Evolutionary conservation across 2,888 invertebrate species (phyloP).

Genomic region (Phalera bucephala): DNA sequence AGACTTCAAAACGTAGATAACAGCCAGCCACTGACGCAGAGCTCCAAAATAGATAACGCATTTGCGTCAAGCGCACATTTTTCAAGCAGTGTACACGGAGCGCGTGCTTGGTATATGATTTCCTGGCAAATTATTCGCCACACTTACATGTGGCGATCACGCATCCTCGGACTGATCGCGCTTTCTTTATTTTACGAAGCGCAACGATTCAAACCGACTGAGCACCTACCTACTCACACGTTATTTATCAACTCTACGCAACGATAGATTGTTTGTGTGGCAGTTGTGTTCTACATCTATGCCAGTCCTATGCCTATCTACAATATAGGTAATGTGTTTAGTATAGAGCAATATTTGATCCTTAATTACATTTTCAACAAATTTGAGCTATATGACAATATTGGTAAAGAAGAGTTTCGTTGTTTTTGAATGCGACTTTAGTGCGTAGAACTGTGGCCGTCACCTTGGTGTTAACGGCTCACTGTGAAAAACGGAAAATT

Average conservation of each 20-base stretch:
- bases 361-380: too few relatives aligned
- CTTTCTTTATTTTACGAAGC: conserved; percentile 55
- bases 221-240: conserved; percentile 6
- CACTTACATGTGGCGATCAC: conserved; percentile 55
- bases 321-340: too few relatives aligned
- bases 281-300: conserved; percentile 7
- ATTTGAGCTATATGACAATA: too few relatives aligned
- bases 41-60: conserved; percentile 81
- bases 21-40: conserved; percentile 72
- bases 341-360: background rate
- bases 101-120: conserved; percentile 68
- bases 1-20: conserved; percentile 75
- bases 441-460: conserved; percentile 50
- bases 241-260: conserved; percentile 22
- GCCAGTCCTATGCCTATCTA: too few relatives aligned
- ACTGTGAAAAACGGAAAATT: conserved; percentile 64
- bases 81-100: conserved; percentile 72
- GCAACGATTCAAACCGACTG: conserved; percentile 39
- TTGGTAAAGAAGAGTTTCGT: too few relatives aligned
- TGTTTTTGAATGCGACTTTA: too few relatives aligned
- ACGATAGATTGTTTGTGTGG: conserved; percentile 18
- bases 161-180: conserved; percentile 50
- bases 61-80: conserved; percentile 81
- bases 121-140: conserved; percentile 72
- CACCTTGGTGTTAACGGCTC: conserved; percentile 66